Evolutionary conservation across 2,888 invertebrate genomes (phyloP).

Genomic region (Cataglyphis albicans): DNA sequence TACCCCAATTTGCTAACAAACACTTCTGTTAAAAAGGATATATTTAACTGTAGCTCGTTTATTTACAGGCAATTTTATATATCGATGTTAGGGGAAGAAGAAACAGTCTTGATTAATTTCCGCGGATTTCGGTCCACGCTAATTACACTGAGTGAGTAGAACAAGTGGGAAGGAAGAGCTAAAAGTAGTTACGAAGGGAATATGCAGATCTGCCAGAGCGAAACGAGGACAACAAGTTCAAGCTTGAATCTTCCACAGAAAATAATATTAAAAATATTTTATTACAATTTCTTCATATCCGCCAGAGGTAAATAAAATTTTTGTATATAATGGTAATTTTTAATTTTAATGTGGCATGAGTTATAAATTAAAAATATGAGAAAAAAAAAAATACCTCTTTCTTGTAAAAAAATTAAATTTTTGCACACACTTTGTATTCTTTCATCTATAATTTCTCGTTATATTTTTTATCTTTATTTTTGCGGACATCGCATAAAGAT

Average conservation of each 20-base stretch:
- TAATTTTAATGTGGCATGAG: not conserved
- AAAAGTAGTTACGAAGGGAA: constrained; percentile 59
- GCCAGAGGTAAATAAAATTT: not conserved
- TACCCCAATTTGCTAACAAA: not conserved
- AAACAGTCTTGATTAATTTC: constrained; percentile 64
- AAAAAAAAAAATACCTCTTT: not conserved
- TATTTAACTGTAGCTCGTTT: constrained; percentile 35
- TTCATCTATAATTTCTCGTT: not conserved
- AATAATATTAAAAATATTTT: not conserved
- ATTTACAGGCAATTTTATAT: constrained; percentile 19
- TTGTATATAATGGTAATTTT: not conserved
- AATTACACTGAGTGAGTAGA: constrained; percentile 63
- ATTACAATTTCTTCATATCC: not conserved
- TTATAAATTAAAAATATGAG: not conserved
- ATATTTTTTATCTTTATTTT: not conserved
- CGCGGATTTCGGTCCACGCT: constrained; percentile 63
- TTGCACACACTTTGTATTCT: not conserved
- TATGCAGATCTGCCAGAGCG: constrained; percentile 41
- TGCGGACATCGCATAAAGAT: not conserved
- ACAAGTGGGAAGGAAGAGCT: constrained; percentile 51
- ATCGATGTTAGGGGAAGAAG: constrained; percentile 28
- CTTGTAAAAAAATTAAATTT: not conserved
- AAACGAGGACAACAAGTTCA: constrained; percentile 45
- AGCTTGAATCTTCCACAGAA: not conserved
- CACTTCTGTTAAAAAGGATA: constrained; percentile 2